A percentile compares a stretch with the other conserved stretches of the same genome.
Evolutionary conservation across 2,888 invertebrate species (phyloP).

Genomic region (Drosophila helvetica): DNA sequence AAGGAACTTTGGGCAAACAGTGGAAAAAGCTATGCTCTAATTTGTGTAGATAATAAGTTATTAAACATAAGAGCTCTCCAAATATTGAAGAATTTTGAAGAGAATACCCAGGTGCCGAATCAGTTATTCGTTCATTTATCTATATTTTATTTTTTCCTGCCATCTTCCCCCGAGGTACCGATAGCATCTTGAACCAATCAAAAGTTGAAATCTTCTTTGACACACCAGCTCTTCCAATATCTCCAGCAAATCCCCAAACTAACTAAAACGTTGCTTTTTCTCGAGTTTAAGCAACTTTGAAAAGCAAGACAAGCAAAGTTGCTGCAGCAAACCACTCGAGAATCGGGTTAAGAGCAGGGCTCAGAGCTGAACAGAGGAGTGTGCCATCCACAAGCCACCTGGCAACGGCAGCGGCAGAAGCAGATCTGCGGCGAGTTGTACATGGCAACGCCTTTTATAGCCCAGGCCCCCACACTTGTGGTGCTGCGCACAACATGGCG

Average conservation of each 20-base stretch:
- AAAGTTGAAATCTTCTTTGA: constrained; percentile 39
- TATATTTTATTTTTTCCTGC: background rate
- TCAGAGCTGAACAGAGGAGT: constrained; percentile 24
- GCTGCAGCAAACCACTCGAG: constrained; percentile 60
- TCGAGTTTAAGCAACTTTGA: constrained; percentile 30
- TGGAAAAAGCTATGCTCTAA: no score
- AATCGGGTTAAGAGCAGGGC: constrained; percentile 25
- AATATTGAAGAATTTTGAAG: background rate
- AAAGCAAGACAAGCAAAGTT: constrained; percentile 46
- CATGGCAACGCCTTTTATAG: constrained; percentile 76
- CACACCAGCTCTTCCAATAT: constrained; percentile 25
- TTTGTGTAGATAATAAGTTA: no score
- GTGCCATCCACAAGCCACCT: constrained; percentile 40
- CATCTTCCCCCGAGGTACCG: background rate
- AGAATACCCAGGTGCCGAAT: background rate
- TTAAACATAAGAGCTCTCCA: no score
- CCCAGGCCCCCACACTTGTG: constrained; percentile 24
- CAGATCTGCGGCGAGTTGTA: constrained; percentile 67
- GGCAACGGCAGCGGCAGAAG: constrained; percentile 58
- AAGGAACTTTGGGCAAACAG: no score
- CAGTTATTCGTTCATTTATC: background rate
- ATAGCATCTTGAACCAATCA: constrained; percentile 26
- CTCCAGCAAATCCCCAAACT: constrained; percentile 6
- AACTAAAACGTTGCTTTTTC: constrained; percentile 38
- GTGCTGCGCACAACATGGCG: constrained; percentile 73